These are phyloP conservation scores for Temnothorax ravouxi DNA, from an alignment of 2,888 invertebrate genomes.

Conservation along the genomic window DNA sequence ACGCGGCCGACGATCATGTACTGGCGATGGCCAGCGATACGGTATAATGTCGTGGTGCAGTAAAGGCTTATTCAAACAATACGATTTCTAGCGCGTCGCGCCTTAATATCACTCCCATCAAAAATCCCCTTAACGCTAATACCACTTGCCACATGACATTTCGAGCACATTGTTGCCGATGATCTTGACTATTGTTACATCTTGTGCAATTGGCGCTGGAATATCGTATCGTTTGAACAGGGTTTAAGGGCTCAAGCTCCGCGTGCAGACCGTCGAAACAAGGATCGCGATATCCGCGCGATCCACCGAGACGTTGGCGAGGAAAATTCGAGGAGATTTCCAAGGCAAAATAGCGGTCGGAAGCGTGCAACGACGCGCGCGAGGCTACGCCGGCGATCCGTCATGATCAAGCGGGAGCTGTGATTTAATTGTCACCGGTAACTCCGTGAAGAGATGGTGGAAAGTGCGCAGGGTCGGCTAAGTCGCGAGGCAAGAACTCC, in stretches of 20 bases:
- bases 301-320: conserved; percentile 56
- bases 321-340: conserved; percentile 72
- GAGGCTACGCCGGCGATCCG: conserved; percentile 77
- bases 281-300: conserved; percentile 45
- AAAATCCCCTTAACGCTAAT: conserved; percentile 1
- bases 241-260: conserved; percentile 60
- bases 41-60: conserved; percentile 1
- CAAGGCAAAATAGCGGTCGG: conserved; percentile 67
- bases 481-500: conserved; percentile 5
- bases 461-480: conserved; percentile 54
- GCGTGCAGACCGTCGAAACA: conserved; percentile 53
- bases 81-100: neutral
- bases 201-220: neutral
- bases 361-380: conserved; percentile 63
- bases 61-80: conserved; percentile 36
- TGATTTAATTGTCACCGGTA: conserved; percentile 85
- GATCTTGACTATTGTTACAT: conserved; percentile 2
- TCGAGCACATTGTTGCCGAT: neutral
- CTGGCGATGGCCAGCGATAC: conserved; percentile 44
- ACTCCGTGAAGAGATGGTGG: conserved; percentile 64
- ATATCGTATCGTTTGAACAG: conserved; percentile 57
- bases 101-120: neutral
- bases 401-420: conserved; percentile 84
- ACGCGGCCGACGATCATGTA: conserved; percentile 62
- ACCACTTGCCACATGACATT: neutral